Evolutionary conservation across 2,888 invertebrate genomes (phyloP), one percentile per base, ranked within the genome.

Genomic region (Saturnia pavonia): DNA sequence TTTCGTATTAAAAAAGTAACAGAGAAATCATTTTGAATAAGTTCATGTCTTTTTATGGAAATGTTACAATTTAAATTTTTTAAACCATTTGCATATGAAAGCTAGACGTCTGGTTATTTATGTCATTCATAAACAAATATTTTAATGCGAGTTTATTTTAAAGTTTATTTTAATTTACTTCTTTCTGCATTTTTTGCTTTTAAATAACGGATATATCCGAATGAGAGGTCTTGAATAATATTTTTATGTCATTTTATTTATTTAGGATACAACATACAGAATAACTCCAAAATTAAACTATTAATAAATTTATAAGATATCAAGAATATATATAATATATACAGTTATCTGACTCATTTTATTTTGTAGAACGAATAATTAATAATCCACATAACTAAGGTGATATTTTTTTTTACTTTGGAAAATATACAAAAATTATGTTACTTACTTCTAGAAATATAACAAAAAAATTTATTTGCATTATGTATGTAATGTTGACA

Each of bases 1-100:
- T 90, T 89, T 84, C 83, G 85, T 88, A 91, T 88, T 88, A 80
- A 87, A 87, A 85, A 85, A 80, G 80, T 82, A 85, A 85, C 83
- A 85, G 82, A 82, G 83, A 85, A 83, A 80, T 60, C 74, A 77
- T 81, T 77, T 40, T 65, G 65, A 76, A 76, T 80, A 75, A 80
- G 78, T 79, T 79, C 77, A 76, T 78, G 80, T 79, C 74, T 75
- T n/a, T 80, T 82, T 84, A 88, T 87, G 84, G 82, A 84, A 84
- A 84, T 86, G 81, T 80, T 80, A 82, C 80, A 81, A 83, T 82
- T 82, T 78, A 81, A 82, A 78, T 60, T 82, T 78, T 80, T 80
- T 76, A 72, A 77, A 82, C 81, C 79, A 84, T 87, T 88, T 87
- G 80, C 84, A 86, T 88, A 77, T 78, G 75, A 79, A 79, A 78